Evolutionary conservation across 2,113 vertebrate species (phyloP).

Genomic region (Halichoeres trimaculatus): DNA sequence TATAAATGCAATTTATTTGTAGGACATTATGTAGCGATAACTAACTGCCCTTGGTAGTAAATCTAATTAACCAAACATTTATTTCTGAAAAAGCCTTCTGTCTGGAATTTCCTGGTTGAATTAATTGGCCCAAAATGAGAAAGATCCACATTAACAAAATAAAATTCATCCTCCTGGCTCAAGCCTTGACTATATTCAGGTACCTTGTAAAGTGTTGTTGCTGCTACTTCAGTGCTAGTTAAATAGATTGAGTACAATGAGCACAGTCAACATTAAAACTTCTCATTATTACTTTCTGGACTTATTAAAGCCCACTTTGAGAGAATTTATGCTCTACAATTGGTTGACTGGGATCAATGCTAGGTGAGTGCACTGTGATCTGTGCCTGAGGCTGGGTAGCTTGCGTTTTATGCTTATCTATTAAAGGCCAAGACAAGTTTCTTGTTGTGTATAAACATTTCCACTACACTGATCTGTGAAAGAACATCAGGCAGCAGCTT

Average conservation of each 20-base stretch:
- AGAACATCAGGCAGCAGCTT: slow-evolving; percentile 67
- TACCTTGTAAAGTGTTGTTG: slow-evolving; percentile 17
- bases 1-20: slow-evolving; percentile 58
- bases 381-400: slow-evolving; percentile 30
- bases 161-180: slow-evolving; percentile 47
- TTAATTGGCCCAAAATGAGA: slow-evolving; percentile 53
- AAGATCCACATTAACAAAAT: slow-evolving; percentile 55
- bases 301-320: slow-evolving; percentile 32
- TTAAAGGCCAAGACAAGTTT: slow-evolving; percentile 58
- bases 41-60: slow-evolving; percentile 61
- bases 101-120: slow-evolving; percentile 47
- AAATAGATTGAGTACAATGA: slow-evolving; percentile 16
- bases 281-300: slow-evolving; percentile 30
- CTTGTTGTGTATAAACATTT: slow-evolving; percentile 67
- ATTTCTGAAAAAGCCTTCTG: slow-evolving; percentile 46
- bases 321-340: slow-evolving; percentile 13
- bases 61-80: slow-evolving; percentile 69
- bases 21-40: slow-evolving; percentile 52
- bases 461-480: slow-evolving; percentile 68
- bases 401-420: slow-evolving; percentile 58
- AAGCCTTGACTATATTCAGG: slow-evolving; percentile 31
- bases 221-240: slow-evolving; percentile 9
- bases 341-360: slow-evolving; percentile 45
- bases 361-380: slow-evolving; percentile 37
- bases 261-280: neutral